Conservation (phyloP, 2,888 invertebrate genomes). For the Mactromeris polynyma region DNA sequence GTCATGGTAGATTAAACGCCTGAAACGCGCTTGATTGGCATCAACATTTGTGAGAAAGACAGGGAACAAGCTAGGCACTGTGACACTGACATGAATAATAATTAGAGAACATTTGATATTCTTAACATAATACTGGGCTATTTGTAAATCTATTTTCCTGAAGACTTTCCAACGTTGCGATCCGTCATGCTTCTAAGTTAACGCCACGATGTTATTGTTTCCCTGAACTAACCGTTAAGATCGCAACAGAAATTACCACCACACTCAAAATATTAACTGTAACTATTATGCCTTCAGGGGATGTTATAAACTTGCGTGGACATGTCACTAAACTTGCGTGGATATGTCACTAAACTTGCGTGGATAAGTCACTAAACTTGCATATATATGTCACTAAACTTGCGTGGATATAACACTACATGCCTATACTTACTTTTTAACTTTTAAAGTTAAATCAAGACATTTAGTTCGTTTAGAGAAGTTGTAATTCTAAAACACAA, state of each 20-base stretch:
- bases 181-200: not conserved
- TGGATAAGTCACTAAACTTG: too few relatives aligned
- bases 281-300: too few relatives aligned
- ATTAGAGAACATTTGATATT: conserved; percentile 53
- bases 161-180: not conserved
- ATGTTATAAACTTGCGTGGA: too few relatives aligned
- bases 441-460: too few relatives aligned
- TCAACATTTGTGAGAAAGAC: conserved; percentile 58
- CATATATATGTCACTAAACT: too few relatives aligned
- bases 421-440: too few relatives aligned
- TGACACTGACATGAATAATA: conserved; percentile 57
- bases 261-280: too few relatives aligned
- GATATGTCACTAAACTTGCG: too few relatives aligned
- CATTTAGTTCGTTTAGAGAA: too few relatives aligned
- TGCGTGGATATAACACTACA: too few relatives aligned
- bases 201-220: not conserved
- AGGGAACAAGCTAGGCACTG: conserved; percentile 51
- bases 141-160: conserved; percentile 38
- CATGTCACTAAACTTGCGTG: too few relatives aligned
- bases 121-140: conserved; percentile 46
- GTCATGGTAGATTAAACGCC: conserved; percentile 64
- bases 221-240: not conserved
- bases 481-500: too few relatives aligned
- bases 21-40: conserved; percentile 59
- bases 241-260: not conserved